Conservation (phyloP, 1,140 invertebrate species). For the Vanessa atalanta region DNA sequence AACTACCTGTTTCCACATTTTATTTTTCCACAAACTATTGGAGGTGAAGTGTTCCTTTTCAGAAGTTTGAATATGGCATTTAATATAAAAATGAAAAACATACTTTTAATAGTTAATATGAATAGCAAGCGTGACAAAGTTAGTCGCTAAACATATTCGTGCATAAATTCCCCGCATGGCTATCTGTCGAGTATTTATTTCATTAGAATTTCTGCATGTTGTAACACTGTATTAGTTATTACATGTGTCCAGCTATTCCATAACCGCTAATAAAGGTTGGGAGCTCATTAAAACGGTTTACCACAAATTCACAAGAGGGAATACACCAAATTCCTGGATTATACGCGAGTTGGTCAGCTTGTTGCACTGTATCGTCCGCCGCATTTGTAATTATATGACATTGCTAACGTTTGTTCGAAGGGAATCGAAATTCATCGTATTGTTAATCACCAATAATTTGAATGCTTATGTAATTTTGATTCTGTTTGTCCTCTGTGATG, state of each 20-base stretch:
- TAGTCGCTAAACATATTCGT: not conserved
- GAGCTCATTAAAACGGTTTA: conserved; percentile 59
- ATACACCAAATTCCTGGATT: conserved; percentile 44
- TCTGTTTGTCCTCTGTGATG: conserved; percentile 29
- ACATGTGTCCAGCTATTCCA: conserved; percentile 29
- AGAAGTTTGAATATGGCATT: conserved; percentile 1
- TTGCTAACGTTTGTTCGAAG: conserved; percentile 41
- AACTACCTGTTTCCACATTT: conserved; percentile 33
- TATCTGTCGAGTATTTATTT: conserved; percentile 6
- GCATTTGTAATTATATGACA: conserved; percentile 59
- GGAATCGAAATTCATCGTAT: conserved; percentile 46
- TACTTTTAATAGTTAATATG: not conserved
- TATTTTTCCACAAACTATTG: conserved; percentile 22
- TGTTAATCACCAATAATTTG: conserved; percentile 32
- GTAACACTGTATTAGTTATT: conserved; percentile 16
- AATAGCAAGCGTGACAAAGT: not conserved
- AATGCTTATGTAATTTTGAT: conserved; percentile 30
- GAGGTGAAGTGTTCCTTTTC: conserved; percentile 14
- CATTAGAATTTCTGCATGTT: conserved; percentile 21
- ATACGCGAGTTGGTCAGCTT: conserved; percentile 35
- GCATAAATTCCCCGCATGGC: not conserved
- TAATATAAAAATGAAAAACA: conserved; percentile 1
- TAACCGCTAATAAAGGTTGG: conserved; percentile 39
- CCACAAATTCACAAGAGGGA: conserved; percentile 54
- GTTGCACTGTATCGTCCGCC: conserved; percentile 40